A percentile compares a stretch with the other conserved stretches of the same genome.
Evolutionary conservation across 2,888 invertebrate genomes (phyloP).

Genomic region (Timema cristinae): DNA sequence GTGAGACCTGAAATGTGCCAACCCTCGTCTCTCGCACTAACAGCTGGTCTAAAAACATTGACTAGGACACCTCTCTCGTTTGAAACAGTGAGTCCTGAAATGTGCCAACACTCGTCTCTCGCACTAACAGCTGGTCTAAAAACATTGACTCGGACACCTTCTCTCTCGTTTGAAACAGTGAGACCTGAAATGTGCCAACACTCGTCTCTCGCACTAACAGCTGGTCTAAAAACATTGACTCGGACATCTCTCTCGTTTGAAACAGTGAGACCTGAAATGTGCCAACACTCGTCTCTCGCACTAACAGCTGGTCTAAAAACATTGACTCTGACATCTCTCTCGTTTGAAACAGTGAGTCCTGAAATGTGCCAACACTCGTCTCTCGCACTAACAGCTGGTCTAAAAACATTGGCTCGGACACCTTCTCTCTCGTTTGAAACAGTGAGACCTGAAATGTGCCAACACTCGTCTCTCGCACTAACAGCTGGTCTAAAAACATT

Average conservation of each 20-base stretch:
- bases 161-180: constrained; percentile 12
- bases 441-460: constrained; percentile 17
- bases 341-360: background rate
- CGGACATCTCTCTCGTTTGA: background rate
- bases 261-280: constrained; percentile 9
- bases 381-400: constrained; percentile 10
- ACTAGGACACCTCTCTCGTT: background rate
- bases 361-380: constrained; percentile 18
- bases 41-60: constrained; percentile 17
- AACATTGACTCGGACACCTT: constrained; percentile 13
- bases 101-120: constrained; percentile 16
- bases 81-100: background rate
- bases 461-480: constrained; percentile 11
- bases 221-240: background rate
- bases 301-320: constrained; percentile 18
- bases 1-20: constrained; percentile 19
- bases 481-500: constrained; percentile 18
- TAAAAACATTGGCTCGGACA: constrained; percentile 15
- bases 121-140: constrained; percentile 14
- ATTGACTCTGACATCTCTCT: background rate
- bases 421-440: too few species aligned
- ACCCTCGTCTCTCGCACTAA: constrained; percentile 5
- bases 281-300: constrained; percentile 14
- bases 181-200: background rate
- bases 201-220: too few species aligned